Evolutionary conservation across 2,797 vertebrate genomes (phyloP), one percentile per base, ranked within the genome.

Genomic region (Novumbra hubbsi): DNA sequence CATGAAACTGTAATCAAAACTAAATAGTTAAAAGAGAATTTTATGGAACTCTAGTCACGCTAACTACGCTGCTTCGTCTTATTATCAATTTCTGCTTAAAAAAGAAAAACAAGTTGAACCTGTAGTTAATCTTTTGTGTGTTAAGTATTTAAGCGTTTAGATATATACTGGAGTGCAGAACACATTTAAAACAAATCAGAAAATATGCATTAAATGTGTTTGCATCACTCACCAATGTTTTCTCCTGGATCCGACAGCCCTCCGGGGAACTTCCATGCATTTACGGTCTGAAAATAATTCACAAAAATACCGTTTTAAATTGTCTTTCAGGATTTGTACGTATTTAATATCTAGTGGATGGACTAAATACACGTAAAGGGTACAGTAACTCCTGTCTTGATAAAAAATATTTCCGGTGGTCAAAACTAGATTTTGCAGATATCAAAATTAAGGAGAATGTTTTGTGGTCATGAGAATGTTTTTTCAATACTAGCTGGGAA

Each of bases 211-310:
- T 70, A 78, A 86, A 93, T 60, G 55, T 60, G n/a, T n/a, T 24
- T 60, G 55, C 55, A 4, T 27, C 55, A 60, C 95, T 94, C 84
- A 99, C 97, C 96, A 0, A 98, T 95, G 81, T 98, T 95, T 91
- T 99, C 98, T 75, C 95, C 96, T 3, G 93, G 96, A 84, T 99
- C 94, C 24, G 97, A 95, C 79, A 99, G 87, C 60, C 97, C 97
- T 66, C 98, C 97, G 69, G 98, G 98, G 84, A 99, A 96, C 84
- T 98, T 99, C 97, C 98, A 99, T 4, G 92, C 92, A 0, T 96
- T 97, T 88, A 87, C 84, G 19, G 91, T 93, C 97, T 98, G 86
- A 80, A 89, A 91, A 24, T 81, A 85, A 50, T 34, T 21, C 50
- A 70, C 72, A 76, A 86, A 67, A 84, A 48, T 75, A 34, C 60